Evolutionary conservation across 2,113 vertebrate species (phyloP), one percentile per base, ranked within the genome.

Genomic region (Vulpes vulpes): DNA sequence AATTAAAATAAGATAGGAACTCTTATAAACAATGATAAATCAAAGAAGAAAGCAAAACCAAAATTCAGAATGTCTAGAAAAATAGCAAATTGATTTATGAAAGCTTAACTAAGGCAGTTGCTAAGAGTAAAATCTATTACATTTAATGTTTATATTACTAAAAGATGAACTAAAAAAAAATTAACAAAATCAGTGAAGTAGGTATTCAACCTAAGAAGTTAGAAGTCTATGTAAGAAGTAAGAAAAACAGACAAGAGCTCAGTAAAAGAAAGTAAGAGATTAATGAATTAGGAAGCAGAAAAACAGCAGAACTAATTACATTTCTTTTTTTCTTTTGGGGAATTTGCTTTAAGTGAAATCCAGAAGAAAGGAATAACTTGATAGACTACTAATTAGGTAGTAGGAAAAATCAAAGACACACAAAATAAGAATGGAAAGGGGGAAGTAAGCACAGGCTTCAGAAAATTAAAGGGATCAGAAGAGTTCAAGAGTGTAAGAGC

Each of bases 41-140:
- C 38, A 69, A 93, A 82, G 65, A 76, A 73, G 27, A 73, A 95
- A 95, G 14, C 59, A 84, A 96, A 95, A 88, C 55, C 15, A 27
- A 92, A 95, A 38, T 69, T 88, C 32, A 74, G 32, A 83, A 64
- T 60, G 35, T 15, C 23, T 27, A 83, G 51, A 93, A 88, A 87
- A 91, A 86, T 57, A 78, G 27, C 25, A 90, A 86, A 67, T 53
- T 74, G 25, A 89, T 71, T 53, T 76, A 59, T 80, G 43, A 95
- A 87, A 60, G 17, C 23, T 76, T 89, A 92, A 82, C 30, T 49
- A n/a, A 78, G 86, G 73, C 17, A 65, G 32, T 91, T 43, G 5
- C 49, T 80, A 19, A 84, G 38, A 49, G 55, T 55, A 96, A 97
- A 95, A 65, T 79, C 73, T 25, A 84, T 73, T 81, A 3, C 12